Conservation (phyloP, 2,888 invertebrate species). For the Atherix ibis region DNA sequence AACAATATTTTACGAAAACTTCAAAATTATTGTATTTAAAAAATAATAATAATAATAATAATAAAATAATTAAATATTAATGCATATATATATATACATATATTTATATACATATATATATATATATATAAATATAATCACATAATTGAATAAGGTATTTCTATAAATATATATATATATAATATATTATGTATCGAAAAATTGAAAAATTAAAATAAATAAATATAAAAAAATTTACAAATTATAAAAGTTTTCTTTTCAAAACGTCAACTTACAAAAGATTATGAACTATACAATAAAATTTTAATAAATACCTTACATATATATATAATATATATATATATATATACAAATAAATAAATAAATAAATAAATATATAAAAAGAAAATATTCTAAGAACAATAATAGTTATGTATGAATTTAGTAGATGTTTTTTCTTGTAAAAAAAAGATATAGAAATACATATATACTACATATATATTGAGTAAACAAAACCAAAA, state of each 20-base stretch:
- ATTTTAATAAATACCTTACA: no score
- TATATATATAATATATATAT: no score
- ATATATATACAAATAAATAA: constrained; percentile 1
- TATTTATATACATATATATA: no score
- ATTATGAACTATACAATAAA: constrained; percentile 3
- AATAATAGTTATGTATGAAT: constrained; percentile 12
- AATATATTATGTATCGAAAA: constrained; percentile 2
- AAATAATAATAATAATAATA: background rate
- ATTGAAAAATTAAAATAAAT: background rate
- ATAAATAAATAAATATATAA: constrained; percentile 5
- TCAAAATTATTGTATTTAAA: no score
- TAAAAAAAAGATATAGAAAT: constrained; percentile 7
- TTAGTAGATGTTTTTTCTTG: constrained; percentile 11
- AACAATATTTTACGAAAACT: no score
- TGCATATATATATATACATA: no score
- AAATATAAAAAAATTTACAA: background rate
- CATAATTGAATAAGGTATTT: no score
- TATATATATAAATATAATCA: no score
- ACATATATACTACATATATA: constrained; percentile 6
- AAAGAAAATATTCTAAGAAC: constrained; percentile 10
- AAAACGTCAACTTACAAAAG: constrained; percentile 2
- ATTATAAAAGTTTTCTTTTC: background rate
- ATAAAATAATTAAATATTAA: background rate
- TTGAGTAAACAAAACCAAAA: constrained; percentile 5
- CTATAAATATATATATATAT: constrained; percentile 2